Evolutionary conservation across 2,113 vertebrate genomes (phyloP), one percentile per base, ranked within the genome.

Genomic region (Phocoena phocoena): DNA sequence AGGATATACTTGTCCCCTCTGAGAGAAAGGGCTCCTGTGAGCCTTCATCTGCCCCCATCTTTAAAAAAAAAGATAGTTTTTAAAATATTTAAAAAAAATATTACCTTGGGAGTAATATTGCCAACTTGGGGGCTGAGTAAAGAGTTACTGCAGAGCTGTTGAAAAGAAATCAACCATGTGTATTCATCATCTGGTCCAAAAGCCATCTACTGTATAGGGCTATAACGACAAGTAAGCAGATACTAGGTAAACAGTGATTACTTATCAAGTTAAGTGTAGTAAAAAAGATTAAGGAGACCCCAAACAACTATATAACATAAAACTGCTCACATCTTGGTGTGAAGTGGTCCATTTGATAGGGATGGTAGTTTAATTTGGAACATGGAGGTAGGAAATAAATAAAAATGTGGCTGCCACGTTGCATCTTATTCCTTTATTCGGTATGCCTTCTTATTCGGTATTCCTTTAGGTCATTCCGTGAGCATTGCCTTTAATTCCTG

Each of bases 1-100:
- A 97, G 98, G 98, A 88, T 95, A 97, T 95, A 97, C 97, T 98
- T 95, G 96, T 96, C 98, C 98, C 98, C 98, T 98, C 98, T 98
- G 96, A 98, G 98, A 98, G 98, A 98, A 99, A 98, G 98, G 98
- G 98, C 98, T 98, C 98, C 97, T 90, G 92, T 79, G 98, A 98
- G 98, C 98, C 99, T 98, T 98, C 98, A 98, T 97, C 98, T 84
- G 86, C 97, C 98, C 98, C 98, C 97, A 97, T 96, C 92, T 82
- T 86, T 31, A 17, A 81, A 60, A 73, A 62, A 28, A 47, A 88
- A 36, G 21, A 50, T 25, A 53, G 6, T 47, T 38, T 38, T 38
- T 38, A 38, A 38, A 38, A 38, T 38, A 38, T 38, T 38, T 38
- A 4, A 38, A 44, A 60, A n/a, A 55, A 8, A 88, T n/a, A 38